phyloP scores from a whole-genome alignment of 2,888 invertebrate species.

The Epistrophe eligans region DNA sequence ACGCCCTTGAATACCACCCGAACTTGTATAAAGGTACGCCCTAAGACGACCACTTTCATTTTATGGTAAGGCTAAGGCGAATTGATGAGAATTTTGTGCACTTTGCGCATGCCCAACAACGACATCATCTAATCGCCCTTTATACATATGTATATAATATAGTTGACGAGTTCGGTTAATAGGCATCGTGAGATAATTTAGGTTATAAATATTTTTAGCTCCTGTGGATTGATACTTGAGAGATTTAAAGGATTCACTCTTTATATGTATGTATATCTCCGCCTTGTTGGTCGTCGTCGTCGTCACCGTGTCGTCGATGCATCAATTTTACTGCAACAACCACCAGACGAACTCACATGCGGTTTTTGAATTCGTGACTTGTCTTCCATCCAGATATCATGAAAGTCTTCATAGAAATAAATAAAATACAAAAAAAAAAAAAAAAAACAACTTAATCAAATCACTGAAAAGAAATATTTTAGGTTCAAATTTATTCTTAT shows the following conservation, averaged over 20 bases:
- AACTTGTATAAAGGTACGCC: too few relatives aligned
- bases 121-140: constrained; percentile 26
- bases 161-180: constrained; percentile 40
- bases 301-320: constrained; percentile 5
- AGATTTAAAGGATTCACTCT: constrained; percentile 57
- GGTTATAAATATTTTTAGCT: constrained; percentile 19
- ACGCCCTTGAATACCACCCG: too few relatives aligned
- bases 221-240: constrained; percentile 50
- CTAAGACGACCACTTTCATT: too few relatives aligned
- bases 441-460: constrained; percentile 50
- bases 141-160: not conserved
- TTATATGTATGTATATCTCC: not conserved
- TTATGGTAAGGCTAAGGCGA: too few relatives aligned
- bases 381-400: constrained; percentile 71
- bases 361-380: constrained; percentile 67
- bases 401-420: constrained; percentile 8
- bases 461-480: constrained; percentile 41
- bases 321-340: constrained; percentile 20
- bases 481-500: constrained; percentile 50
- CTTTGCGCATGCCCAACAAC: constrained; percentile 37
- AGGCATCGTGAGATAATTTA: constrained; percentile 69
- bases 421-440: constrained; percentile 4
- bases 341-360: constrained; percentile 44
- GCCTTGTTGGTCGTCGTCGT: not conserved
- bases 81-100: constrained; percentile 16